Conservation (phyloP, 2,113 vertebrate genomes). For the Cariama cristata region DNA sequence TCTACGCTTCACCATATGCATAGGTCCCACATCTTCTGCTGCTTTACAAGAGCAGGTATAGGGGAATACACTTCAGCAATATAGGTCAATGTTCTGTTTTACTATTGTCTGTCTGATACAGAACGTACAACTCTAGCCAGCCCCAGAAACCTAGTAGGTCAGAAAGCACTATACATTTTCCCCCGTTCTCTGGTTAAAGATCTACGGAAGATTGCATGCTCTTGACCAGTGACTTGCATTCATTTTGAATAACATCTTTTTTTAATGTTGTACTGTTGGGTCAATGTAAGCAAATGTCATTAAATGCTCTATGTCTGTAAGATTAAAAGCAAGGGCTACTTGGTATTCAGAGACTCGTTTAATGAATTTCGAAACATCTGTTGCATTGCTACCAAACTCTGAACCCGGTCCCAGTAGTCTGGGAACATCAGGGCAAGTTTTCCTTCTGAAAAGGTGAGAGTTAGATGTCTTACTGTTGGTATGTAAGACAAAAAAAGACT, state of each 20-base stretch:
- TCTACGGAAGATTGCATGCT: not conserved
- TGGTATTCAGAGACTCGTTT: not conserved
- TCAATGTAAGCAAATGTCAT: not conserved
- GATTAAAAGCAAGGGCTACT: not conserved
- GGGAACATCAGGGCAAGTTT: not conserved
- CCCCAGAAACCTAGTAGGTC: not conserved
- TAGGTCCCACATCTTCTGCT: not conserved
- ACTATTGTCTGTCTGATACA: not conserved
- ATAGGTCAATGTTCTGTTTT: not conserved
- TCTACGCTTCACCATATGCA: not conserved
- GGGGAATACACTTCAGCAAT: not conserved
- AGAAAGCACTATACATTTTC: not conserved
- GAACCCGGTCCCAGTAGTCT: not conserved
- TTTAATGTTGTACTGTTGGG: not conserved
- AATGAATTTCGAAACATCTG: conserved; percentile 16
- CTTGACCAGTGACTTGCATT: not conserved
- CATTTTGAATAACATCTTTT: not conserved
- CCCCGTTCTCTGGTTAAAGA: not conserved
- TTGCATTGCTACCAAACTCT: not conserved
- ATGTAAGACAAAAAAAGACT: not conserved
- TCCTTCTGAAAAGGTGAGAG: not conserved
- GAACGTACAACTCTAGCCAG: not conserved
- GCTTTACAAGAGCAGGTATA: not conserved
- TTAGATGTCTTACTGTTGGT: not conserved
- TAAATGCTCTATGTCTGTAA: not conserved